These are phyloP conservation scores for Ammospiza nelsoni DNA, from an alignment of 2,113 vertebrate species.

Conservation along the genomic window DNA sequence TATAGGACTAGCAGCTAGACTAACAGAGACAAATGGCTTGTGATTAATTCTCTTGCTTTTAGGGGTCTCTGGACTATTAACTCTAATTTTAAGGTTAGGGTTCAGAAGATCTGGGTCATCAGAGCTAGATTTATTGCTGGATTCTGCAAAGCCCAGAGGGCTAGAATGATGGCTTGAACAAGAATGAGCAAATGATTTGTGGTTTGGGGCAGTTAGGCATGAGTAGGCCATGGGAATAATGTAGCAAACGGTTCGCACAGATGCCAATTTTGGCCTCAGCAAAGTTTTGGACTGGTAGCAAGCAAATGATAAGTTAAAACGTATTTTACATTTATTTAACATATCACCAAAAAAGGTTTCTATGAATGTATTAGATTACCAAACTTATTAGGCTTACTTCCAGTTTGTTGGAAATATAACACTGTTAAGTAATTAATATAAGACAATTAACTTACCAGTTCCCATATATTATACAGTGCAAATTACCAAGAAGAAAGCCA, in stretches of 20 bases:
- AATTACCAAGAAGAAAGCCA: neutral
- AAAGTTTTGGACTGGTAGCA: constrained; percentile 7
- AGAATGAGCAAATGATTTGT: constrained; percentile 65
- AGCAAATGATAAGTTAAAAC: neutral
- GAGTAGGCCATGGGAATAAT: constrained; percentile 63
- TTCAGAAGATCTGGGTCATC: constrained; percentile 58
- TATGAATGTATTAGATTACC: neutral
- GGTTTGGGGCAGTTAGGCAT: constrained; percentile 24
- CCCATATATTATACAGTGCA: neutral
- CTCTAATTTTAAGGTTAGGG: constrained; percentile 54
- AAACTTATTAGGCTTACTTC: neutral
- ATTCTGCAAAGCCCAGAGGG: constrained; percentile 66
- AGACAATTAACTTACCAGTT: neutral
- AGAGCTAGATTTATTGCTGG: constrained; percentile 61
- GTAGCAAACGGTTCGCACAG: constrained; percentile 18
- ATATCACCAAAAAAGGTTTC: neutral
- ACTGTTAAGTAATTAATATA: neutral
- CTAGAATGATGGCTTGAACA: constrained; percentile 42
- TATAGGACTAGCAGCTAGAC: neutral
- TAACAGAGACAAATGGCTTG: constrained; percentile 36
- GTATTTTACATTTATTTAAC: neutral
- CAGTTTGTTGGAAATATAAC: neutral
- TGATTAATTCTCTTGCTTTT: constrained; percentile 40
- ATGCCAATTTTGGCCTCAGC: constrained; percentile 32
- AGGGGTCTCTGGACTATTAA: constrained; percentile 54